Base-by-base conservation (phyloP, 2,113 vertebrate species). In the Hoplias malabaricus region DNA sequence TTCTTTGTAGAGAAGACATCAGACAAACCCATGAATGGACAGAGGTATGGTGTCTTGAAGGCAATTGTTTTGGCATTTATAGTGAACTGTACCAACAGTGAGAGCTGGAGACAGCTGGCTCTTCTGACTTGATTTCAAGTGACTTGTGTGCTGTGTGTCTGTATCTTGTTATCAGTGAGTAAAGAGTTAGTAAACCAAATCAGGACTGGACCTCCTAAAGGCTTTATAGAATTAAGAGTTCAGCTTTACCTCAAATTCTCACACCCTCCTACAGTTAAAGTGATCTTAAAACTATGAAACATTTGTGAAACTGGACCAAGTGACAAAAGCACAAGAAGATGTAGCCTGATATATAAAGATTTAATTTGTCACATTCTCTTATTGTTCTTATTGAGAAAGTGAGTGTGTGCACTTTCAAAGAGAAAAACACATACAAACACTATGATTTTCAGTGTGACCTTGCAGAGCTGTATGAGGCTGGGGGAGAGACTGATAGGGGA, bases 21-120 rank as follows among this genome's bases (percentile, higher is more conserved):
- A 79, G 48, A 76, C 50, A 79, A 78, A 74, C 86, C 75, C 74
- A 92, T 90, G 89, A 88, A 65, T 80, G 81, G 84, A 85, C 83
- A 73, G 84, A 90, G 89, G 91, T 91, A 89, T 40, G 86, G 8
- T 46, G n/a, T 14, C 59, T 38, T 42, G 59, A 36, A 25, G 14
- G 7, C 67, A 27, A 21, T 16, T 73, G 27, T 83, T 27, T 36
- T 53, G 42, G 43, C 43, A 13, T 61, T 29, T 53, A 21, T 53
- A 53, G 1, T 29, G 2, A n/a, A 33, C 6, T 8, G 42, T 65
- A 42, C 19, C 43, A 65, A 29, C 23, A 23, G 48, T 57, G 19
- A 62, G 43, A 50, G 59, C 11, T 25, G 29, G n/a, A 19, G 31
- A 63, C 34, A 5, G 59, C 16, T 36, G 59, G 14, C 33, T 63